Percentiles rank a stretch among this genome's conserved stretches.
These are phyloP conservation scores for Toxotes lorentzi DNA, from an alignment of 2,797 vertebrate genomes.

Conservation along the genomic window DNA sequence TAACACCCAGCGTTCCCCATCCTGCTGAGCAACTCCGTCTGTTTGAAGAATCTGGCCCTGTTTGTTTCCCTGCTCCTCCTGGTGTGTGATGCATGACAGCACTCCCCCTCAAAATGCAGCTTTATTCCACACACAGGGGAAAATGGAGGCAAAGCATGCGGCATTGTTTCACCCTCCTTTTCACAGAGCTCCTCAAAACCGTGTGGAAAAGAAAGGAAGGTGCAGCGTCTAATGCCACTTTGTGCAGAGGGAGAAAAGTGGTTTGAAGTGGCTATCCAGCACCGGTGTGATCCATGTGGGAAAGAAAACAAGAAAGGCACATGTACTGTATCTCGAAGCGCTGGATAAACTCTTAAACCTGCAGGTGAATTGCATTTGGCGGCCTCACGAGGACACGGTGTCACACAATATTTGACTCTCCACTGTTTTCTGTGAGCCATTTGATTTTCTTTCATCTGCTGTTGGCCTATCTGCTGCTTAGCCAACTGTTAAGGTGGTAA, in stretches of 20 bases:
- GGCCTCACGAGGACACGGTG: slow-evolving; percentile 36
- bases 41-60: slow-evolving; percentile 72
- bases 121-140: slow-evolving; percentile 55
- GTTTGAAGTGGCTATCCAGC: slow-evolving; percentile 23
- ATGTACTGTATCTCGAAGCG: slow-evolving; percentile 39
- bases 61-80: slow-evolving; percentile 67
- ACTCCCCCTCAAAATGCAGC: slow-evolving; percentile 60
- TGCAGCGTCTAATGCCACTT: slow-evolving; percentile 7
- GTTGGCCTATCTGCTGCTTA: slow-evolving; percentile 26
- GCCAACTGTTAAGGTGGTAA: slow-evolving; percentile 48
- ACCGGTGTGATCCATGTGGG: slow-evolving; percentile 26
- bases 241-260: slow-evolving; percentile 21
- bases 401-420: slow-evolving; percentile 44
- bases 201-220: slow-evolving; percentile 31
- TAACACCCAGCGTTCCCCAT: slow-evolving; percentile 59
- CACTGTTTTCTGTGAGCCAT: slow-evolving; percentile 35
- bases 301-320: slow-evolving; percentile 46
- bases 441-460: slow-evolving; percentile 52
- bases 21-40: slow-evolving; percentile 57
- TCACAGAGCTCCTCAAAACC: slow-evolving; percentile 45
- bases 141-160: slow-evolving; percentile 24
- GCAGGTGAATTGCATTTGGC: slow-evolving; percentile 60
- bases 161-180: slow-evolving; percentile 2
- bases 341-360: slow-evolving; percentile 66
- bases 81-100: slow-evolving; percentile 66